Evolutionary conservation across 2,888 invertebrate species (phyloP).

Genomic region (Athalia circularis): DNA sequence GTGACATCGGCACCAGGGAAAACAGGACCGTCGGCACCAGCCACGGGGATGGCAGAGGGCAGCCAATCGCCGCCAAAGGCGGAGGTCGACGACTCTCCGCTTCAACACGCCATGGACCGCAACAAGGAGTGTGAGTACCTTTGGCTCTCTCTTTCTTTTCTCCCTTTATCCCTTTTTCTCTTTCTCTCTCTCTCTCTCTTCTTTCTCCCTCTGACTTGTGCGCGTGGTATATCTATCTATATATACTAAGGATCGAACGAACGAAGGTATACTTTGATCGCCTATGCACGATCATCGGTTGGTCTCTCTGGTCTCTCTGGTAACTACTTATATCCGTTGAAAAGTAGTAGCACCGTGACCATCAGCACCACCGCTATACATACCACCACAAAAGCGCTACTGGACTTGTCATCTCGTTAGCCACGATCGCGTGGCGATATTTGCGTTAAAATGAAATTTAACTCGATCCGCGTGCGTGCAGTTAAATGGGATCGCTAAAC

Average conservation of each 20-base stretch:
- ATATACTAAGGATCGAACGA: neutral
- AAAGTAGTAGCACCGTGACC: slow-evolving; percentile 17
- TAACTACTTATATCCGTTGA: neutral
- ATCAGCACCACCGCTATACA: neutral
- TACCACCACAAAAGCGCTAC: slow-evolving; percentile 28
- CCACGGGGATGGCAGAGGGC: slow-evolving; percentile 71
- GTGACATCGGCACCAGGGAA: slow-evolving; percentile 55
- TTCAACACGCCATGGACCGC: slow-evolving; percentile 95
- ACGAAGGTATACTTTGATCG: slow-evolving; percentile 20
- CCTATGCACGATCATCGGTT: slow-evolving; percentile 35
- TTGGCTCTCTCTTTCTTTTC: slow-evolving; percentile 26
- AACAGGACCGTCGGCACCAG: slow-evolving; percentile 55
- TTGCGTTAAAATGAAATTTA: slow-evolving; percentile 27
- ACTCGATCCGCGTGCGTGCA: slow-evolving; percentile 24
- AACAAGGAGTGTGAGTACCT: slow-evolving; percentile 96
- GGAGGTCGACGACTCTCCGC: slow-evolving; percentile 94
- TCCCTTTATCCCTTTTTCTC: slow-evolving; percentile 13
- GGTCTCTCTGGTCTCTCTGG: neutral
- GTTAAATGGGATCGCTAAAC: neutral
- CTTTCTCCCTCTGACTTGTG: neutral
- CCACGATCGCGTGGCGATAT: slow-evolving; percentile 24
- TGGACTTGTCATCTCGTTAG: slow-evolving; percentile 42
- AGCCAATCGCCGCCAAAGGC: slow-evolving; percentile 89
- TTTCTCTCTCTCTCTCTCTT: slow-evolving; percentile 37
- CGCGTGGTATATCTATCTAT: neutral